phyloP scores from a whole-genome alignment of 1,140 invertebrate species.

The Vollenhovia emeryi region DNA sequence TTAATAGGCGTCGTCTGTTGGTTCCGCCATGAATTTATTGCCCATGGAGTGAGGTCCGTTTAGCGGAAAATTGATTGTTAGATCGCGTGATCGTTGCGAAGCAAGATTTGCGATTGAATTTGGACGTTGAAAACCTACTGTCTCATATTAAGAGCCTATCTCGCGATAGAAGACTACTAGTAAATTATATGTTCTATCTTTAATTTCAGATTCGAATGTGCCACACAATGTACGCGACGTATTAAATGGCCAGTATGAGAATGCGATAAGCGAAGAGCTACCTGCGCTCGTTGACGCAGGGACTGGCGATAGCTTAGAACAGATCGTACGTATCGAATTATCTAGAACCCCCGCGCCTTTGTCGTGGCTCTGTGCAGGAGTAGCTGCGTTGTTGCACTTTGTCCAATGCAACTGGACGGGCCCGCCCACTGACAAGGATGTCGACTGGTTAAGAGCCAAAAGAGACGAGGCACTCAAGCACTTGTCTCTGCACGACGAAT shows the following conservation, averaged over 20 bases:
- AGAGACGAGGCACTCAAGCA: constrained; percentile 86
- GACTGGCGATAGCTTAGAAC: constrained; percentile 49
- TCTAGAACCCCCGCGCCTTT: constrained; percentile 26
- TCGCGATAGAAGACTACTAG: too few relatives aligned
- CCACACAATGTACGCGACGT: constrained; percentile 40
- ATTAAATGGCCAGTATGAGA: constrained; percentile 66
- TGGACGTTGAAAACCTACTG: too few relatives aligned
- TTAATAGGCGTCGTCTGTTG: too few relatives aligned
- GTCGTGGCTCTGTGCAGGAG: constrained; percentile 83
- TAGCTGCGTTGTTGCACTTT: constrained; percentile 89
- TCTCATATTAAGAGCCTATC: too few relatives aligned
- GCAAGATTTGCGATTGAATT: too few relatives aligned
- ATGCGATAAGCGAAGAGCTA: constrained; percentile 59
- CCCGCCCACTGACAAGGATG: constrained; percentile 85
- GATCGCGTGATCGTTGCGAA: too few relatives aligned
- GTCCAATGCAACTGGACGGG: constrained; percentile 93
- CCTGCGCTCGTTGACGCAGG: constrained; percentile 7
- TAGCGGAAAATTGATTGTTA: too few relatives aligned
- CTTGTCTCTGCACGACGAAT: constrained; percentile 77
- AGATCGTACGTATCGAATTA: constrained; percentile 62
- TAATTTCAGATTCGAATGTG: constrained; percentile 46
- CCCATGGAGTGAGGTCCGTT: too few relatives aligned
- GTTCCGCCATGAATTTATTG: too few relatives aligned
- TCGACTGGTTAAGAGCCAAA: constrained; percentile 84
- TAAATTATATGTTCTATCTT: neutral